Evolutionary conservation across 2,797 vertebrate genomes (phyloP), one percentile per base, ranked within the genome.

Genomic region (Enteromius anoplus): DNA sequence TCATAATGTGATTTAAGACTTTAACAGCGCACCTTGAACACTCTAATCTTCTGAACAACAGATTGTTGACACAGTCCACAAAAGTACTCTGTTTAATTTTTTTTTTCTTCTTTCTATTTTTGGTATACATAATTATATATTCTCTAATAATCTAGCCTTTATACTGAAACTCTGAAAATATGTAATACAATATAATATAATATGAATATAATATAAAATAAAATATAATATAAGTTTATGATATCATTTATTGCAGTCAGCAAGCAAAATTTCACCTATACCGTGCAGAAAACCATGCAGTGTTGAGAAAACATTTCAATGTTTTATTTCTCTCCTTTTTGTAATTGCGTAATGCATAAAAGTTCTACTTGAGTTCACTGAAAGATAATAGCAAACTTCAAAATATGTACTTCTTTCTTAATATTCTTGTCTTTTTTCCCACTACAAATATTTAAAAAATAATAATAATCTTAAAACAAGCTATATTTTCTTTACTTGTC

Each of bases 1-100:
- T 3, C 11, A 12, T 51, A 32, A n/a, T 42, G 26, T 34, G 10
- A 21, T 58, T 77, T 45, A 23, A n/a, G 72, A 76, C 75, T 78
- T 47, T 21, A 84, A 69, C 60, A 11, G 21, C 51, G 42, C 14
- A 86, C 65, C n/a, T 84, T 82, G 70, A n/a, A 51, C 62, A 3
- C 14, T 69, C n/a, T 71, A 71, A 26, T 65, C n/a, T 64, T 64
- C 37, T 32, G 71, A 26, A 62, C 49, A 37, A 58, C 11, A 9
- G 9, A 23, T 37, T 64, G 42, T 72, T 79, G 23, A 10, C 37
- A 23, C 45, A 79, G 53, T 32, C 71, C 17, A 71, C 78, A 7
- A 58, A 58, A 32, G 21, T 26, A 55, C 0, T 8, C 55, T 72
- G 32, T 42, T 34, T 65, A 55, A 1, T 15, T 11, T 10, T 71